Percentiles rank a stretch among this genome's conserved stretches.
Evolutionary conservation across 2,797 vertebrate species (phyloP).

Genomic region (Manis crassicaudata): DNA sequence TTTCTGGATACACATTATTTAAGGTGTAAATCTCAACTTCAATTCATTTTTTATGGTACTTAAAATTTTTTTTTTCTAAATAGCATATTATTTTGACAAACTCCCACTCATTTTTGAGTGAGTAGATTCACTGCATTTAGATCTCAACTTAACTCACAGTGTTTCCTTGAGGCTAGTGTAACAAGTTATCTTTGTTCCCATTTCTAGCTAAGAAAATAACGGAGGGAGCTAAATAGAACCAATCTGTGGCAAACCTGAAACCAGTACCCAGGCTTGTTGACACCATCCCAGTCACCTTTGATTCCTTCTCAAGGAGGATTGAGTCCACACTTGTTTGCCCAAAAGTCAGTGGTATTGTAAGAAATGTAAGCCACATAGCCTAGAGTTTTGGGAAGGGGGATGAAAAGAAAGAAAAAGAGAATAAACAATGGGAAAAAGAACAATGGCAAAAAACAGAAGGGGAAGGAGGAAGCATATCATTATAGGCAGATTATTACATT

Average conservation of each 20-base stretch:
- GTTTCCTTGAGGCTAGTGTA: not conserved
- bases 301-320: not conserved
- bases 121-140: not conserved
- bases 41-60: not conserved
- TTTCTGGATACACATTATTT: not conserved
- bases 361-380: not conserved
- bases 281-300: not conserved
- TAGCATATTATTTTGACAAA: not conserved
- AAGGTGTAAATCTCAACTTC: not conserved
- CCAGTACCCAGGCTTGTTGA: not conserved
- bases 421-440: not conserved
- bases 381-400: not conserved
- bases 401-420: not conserved
- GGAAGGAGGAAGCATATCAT: not conserved
- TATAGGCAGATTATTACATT: not conserved
- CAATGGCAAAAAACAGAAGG: not conserved
- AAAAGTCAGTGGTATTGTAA: not conserved
- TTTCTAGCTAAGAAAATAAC: conserved; percentile 19
- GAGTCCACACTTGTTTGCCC: not conserved
- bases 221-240: not conserved
- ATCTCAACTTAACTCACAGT: not conserved
- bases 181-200: not conserved
- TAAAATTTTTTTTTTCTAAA: not conserved
- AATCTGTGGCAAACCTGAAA: not conserved
- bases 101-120: not conserved